Conservation (phyloP, 2,888 invertebrate genomes). For the Andrena dorsata region DNA sequence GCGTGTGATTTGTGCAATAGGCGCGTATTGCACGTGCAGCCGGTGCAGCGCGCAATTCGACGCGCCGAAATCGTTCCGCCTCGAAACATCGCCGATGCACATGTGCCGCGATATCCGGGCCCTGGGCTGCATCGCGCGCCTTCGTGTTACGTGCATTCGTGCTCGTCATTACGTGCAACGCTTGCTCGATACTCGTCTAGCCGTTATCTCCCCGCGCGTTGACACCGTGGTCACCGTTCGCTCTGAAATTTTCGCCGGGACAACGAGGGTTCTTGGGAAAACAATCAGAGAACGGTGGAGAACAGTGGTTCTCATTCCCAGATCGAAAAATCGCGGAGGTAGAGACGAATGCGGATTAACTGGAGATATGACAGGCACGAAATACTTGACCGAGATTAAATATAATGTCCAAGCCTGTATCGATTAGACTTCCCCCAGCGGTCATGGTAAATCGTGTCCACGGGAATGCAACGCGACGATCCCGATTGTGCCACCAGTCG, state of each 20-base stretch:
- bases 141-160: constrained; percentile 72
- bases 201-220: constrained; percentile 25
- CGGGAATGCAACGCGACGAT: constrained; percentile 61
- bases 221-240: not conserved
- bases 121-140: constrained; percentile 52
- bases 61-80: constrained; percentile 81
- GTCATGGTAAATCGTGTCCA: constrained; percentile 24
- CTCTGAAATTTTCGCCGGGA: not conserved
- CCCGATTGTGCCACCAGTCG: constrained; percentile 56
- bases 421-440: constrained; percentile 15
- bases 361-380: too few species aligned
- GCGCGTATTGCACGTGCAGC: constrained; percentile 81
- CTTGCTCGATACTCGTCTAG: constrained; percentile 59
- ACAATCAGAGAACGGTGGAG: not conserved
- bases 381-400: not conserved
- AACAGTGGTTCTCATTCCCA: not conserved
- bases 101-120: constrained; percentile 75
- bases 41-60: constrained; percentile 81
- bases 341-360: not conserved
- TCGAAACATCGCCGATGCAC: constrained; percentile 79
- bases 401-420: not conserved
- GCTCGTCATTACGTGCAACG: constrained; percentile 71
- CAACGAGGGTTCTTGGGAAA: not conserved
- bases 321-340: not conserved
- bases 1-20: constrained; percentile 84